Conservation (phyloP, 2,888 invertebrate species). For the Caenorhabditis uteleia region DNA sequence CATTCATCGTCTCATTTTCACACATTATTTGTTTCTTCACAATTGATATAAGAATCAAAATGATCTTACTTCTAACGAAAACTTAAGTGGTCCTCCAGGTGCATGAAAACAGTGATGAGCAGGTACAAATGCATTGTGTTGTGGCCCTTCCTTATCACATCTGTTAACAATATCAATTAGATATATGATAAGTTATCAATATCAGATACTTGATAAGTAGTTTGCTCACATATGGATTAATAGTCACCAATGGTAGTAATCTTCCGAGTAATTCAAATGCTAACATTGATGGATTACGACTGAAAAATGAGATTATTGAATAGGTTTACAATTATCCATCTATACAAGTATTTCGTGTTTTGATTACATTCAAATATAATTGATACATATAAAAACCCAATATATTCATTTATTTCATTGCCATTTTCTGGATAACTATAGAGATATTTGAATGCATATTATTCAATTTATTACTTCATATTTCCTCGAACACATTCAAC, state of each 20-base stretch:
- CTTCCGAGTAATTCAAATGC: conserved; percentile 91
- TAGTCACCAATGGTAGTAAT: conserved; percentile 86
- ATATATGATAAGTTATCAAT: too few relatives aligned
- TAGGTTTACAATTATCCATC: too few relatives aligned
- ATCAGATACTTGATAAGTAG: conserved; percentile 76
- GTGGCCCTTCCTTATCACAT: conserved; percentile 83
- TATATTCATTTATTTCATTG: too few relatives aligned
- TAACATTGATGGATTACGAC: conserved; percentile 86
- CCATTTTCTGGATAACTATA: too few relatives aligned
- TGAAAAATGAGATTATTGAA: conserved; percentile 10
- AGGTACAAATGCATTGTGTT: conserved; percentile 86
- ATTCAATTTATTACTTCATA: too few relatives aligned
- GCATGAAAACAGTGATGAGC: conserved; percentile 95
- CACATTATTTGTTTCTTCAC: neutral
- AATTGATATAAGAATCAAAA: neutral
- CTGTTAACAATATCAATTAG: conserved; percentile 74
- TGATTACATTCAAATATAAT: too few relatives aligned
- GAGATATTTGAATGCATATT: too few relatives aligned
- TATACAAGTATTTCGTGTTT: too few relatives aligned
- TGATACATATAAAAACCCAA: too few relatives aligned
- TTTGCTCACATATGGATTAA: conserved; percentile 81
- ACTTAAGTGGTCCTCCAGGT: conserved; percentile 97
- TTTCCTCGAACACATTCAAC: too few relatives aligned
- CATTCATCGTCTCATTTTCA: too few relatives aligned
- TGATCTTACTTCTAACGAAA: conserved; percentile 82